Conservation (phyloP, 23 tunicate genomes). For the Trididemnum miniatum region DNA sequence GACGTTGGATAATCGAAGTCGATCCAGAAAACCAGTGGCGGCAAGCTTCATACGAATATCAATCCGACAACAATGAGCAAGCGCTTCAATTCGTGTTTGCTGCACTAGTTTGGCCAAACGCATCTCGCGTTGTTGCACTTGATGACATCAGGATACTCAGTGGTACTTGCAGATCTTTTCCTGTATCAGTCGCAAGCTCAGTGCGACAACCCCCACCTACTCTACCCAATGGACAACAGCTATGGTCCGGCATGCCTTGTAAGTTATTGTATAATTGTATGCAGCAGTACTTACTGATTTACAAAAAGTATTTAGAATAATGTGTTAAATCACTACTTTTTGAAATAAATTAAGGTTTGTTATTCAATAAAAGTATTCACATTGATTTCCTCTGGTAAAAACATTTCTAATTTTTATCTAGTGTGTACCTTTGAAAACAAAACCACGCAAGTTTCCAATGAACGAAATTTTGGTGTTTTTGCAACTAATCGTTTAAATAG, state of each 20-base stretch:
- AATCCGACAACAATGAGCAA: neutral
- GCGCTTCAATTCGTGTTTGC: slow-evolving; percentile 52
- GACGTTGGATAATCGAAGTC: slow-evolving; percentile 39
- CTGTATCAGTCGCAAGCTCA: no score
- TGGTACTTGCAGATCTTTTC: slow-evolving; percentile 65
- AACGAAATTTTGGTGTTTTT: neutral
- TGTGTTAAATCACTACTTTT: no score
- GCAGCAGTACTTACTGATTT: no score
- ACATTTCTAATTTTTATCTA: slow-evolving; percentile 31
- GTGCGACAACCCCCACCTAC: no score
- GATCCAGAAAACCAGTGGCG: slow-evolving; percentile 72
- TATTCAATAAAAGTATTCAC: no score
- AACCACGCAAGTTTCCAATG: no score
- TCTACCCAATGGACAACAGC: no score
- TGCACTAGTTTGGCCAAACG: slow-evolving; percentile 65
- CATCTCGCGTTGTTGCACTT: slow-evolving; percentile 76
- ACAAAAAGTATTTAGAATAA: no score
- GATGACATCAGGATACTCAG: slow-evolving; percentile 59
- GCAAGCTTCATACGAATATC: slow-evolving; percentile 39
- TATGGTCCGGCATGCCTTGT: no score
- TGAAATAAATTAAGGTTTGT: neutral
- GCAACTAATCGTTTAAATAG: neutral
- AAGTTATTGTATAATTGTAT: no score
- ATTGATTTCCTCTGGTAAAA: no score
- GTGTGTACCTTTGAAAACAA: slow-evolving; percentile 67